A percentile compares a stretch with the other conserved stretches of the same genome.
These are phyloP conservation scores for Goniozus legneri DNA, from an alignment of 1,140 invertebrate genomes.

Conservation along the genomic window DNA sequence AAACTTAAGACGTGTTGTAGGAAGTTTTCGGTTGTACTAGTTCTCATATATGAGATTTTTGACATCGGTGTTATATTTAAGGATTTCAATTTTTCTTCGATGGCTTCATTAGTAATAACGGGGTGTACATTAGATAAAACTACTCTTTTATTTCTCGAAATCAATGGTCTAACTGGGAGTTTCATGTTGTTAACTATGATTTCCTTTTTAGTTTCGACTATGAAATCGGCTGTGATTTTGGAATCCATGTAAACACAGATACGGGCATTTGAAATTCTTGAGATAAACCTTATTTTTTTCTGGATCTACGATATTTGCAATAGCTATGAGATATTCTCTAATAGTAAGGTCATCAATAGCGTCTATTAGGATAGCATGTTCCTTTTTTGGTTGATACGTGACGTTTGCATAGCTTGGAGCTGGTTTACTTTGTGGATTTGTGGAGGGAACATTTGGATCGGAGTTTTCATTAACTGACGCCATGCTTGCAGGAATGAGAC, in stretches of 20 bases:
- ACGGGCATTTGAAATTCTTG: background rate
- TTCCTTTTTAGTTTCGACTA: background rate
- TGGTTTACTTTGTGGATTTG: too few relatives aligned
- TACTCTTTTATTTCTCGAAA: background rate
- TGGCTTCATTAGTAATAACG: background rate
- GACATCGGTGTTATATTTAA: background rate
- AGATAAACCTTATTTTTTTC: background rate
- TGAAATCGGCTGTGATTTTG: background rate
- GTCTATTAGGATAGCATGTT: background rate
- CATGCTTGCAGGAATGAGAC: too few relatives aligned
- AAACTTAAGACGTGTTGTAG: background rate
- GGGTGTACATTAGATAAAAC: background rate
- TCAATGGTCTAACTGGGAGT: background rate
- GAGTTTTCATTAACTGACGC: too few relatives aligned
- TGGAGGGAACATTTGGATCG: too few relatives aligned
- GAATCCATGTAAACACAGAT: background rate
- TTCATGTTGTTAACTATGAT: background rate
- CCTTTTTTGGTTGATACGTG: background rate
- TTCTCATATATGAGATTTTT: background rate
- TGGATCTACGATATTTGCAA: background rate
- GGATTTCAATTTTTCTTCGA: background rate
- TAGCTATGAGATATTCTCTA: background rate
- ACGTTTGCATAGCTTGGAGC: too few relatives aligned
- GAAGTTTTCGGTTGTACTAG: background rate
- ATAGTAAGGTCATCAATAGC: background rate